Evolutionary conservation across 2,888 invertebrate genomes (phyloP), one percentile per base, ranked within the genome.

Genomic region (Neoascia interrupta): DNA sequence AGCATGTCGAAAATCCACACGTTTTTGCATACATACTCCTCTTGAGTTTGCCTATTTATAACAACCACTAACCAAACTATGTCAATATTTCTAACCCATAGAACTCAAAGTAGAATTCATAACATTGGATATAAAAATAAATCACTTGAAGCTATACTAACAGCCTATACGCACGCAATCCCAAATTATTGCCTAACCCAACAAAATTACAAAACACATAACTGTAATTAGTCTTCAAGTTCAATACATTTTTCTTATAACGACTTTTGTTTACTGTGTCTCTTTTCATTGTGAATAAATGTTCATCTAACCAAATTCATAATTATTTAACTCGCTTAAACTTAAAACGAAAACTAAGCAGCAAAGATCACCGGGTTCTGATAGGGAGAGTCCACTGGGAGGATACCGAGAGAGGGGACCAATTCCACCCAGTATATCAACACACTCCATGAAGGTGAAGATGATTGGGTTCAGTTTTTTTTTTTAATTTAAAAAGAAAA

Each of bases 361-460:
- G 83, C 85, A 89, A 88, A 85, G 88, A 84, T 89, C 89, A 83
- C 88, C 89, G 80, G 88, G 88, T 83, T 88, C 89, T 80, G 91
- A 91, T 84, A 91, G 91, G 84, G 89, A 89, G 82, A 87, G 89
- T 83, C 86, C 88, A 68, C 84, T 85, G 75, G 89, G 86, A 85
- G 89, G 89, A 81, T 91, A 89, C 82, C 91, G 90, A 88, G 91
- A 89, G 88, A 88, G 86, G 84, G 89, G 92, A 82, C 88, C 87
- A 82, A 89, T 94, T 83, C 91, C 92, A 64, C 92, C 92, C 86
- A 93, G 93, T 85, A 92, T 92, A 84, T 94, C 93, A 75, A 91
- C 93, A 83, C 93, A 92, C 85, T 93, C 92, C 83, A 93, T 94
- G 86, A 93, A 93, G 93, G 94, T 93, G 89, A 83, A 84, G 83